These are phyloP conservation scores for Pantala flavescens DNA, from an alignment of 1,140 invertebrate species.

Conservation along the genomic window DNA sequence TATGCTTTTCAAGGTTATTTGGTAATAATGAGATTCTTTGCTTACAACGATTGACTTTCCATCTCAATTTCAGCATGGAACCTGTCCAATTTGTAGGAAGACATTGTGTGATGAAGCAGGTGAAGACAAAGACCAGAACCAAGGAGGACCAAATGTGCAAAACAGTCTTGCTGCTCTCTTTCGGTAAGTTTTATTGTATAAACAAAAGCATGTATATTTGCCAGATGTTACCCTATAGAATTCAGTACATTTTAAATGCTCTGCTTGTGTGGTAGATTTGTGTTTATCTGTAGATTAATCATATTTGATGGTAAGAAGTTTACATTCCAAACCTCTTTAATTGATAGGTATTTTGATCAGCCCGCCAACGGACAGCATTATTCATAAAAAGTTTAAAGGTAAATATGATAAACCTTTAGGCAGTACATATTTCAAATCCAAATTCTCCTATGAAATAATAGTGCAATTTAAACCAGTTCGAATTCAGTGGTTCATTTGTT, in stretches of 20 bases:
- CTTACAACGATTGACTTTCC: background rate
- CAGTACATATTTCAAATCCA: background rate
- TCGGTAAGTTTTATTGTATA: slow-evolving; percentile 28
- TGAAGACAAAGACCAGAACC: slow-evolving; percentile 34
- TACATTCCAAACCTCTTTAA: background rate
- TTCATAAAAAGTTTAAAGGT: background rate
- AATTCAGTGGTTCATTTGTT: too few relatives aligned
- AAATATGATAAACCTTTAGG: background rate
- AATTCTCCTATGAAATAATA: background rate
- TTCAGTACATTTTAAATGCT: too few relatives aligned
- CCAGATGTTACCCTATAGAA: too few relatives aligned
- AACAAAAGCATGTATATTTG: too few relatives aligned
- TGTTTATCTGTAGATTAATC: too few relatives aligned
- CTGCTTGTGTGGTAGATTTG: too few relatives aligned
- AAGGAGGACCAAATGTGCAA: slow-evolving; percentile 15
- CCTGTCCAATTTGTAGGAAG: slow-evolving; percentile 89
- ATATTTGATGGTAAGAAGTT: background rate
- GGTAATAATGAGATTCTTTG: background rate
- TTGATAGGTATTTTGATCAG: slow-evolving; percentile 3
- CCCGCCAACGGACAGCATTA: background rate
- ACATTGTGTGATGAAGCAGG: slow-evolving; percentile 48
- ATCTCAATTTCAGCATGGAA: slow-evolving; percentile 59
- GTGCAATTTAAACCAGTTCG: background rate
- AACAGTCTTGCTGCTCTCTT: slow-evolving; percentile 39
- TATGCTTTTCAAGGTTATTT: too few relatives aligned